Evolutionary conservation across 2,113 vertebrate genomes (phyloP), one percentile per base, ranked within the genome.

Genomic region (Galemys pyrenaicus): DNA sequence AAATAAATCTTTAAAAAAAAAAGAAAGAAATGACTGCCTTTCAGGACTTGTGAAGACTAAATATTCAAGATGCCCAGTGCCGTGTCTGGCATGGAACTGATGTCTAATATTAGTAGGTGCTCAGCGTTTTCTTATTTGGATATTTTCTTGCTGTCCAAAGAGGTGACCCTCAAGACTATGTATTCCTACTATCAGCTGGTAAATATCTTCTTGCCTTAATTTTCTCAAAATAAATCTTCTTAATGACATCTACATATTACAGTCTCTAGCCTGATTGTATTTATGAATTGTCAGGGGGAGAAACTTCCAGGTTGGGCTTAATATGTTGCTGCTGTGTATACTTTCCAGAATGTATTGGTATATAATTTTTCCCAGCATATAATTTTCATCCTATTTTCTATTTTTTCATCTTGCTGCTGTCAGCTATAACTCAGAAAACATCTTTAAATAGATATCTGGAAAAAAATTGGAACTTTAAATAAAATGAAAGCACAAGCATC

Each of bases 391-490:
- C 95, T 97, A 88, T 96, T 98, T 89, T 80, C 64, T 91, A 39
- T 96, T 97, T 95, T 96, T 97, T 93, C 89, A 95, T 95, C 73
- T 97, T 96, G 93, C 93, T 96, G 35, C 39, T 91, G 60, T 88
- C 78, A 95, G 93, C 94, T 97, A 92, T 96, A 91, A 97, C 84
- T 96, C 97, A 92, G 90, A 97, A 97, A 97, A 96, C 54, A 93
- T 96, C 92, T 96, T 96, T 95, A 97, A 95, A 96, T 97, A 97
- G 82, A 56, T 70, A 67, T 95, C 90, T 96, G 71, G 62, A 24
- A 7, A 0, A 0, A 41, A 74, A 75, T 1, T 39, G 35, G 20
- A 37, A 60, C 64, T 56, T 39, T 13, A 54, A 68, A 49, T 64
- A 68, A 71, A 78, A 81, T 56, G 93, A 71, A 81, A 94, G 91